A percentile compares a stretch with the other conserved stretches of the same genome.
Evolutionary conservation across 2,113 vertebrate genomes (phyloP).

Genomic region (Uropsilus gracilis): DNA sequence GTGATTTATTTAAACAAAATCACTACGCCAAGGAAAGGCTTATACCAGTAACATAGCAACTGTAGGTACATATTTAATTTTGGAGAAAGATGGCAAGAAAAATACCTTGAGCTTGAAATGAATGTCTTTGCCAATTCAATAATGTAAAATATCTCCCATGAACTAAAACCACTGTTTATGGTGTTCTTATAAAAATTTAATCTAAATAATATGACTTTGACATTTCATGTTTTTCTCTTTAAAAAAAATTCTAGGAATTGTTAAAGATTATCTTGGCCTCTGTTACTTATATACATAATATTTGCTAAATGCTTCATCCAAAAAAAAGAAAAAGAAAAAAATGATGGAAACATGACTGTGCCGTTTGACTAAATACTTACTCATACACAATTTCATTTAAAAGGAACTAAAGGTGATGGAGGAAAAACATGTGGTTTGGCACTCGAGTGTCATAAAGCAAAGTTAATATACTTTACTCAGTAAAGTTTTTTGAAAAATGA

Average conservation of each 20-base stretch:
- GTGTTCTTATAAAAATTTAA: constrained; percentile 56
- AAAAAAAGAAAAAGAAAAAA: constrained; percentile 60
- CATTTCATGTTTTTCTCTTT: constrained; percentile 49
- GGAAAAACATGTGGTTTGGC: constrained; percentile 73
- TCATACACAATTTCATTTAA: constrained; percentile 75
- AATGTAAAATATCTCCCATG: constrained; percentile 45
- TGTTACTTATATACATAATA: constrained; percentile 9
- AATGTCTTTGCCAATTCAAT: constrained; percentile 71
- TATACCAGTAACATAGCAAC: constrained; percentile 74
- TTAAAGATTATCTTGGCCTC: constrained; percentile 34
- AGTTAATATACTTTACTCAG: constrained; percentile 60
- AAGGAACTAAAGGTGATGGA: constrained; percentile 54
- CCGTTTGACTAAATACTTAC: constrained; percentile 79
- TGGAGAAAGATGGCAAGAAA: constrained; percentile 75
- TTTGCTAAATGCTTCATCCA: constrained; percentile 67
- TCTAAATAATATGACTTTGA: constrained; percentile 50
- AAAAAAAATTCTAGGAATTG: constrained; percentile 26
- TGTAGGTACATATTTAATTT: constrained; percentile 71
- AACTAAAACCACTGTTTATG: constrained; percentile 46
- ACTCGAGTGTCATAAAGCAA: constrained; percentile 57
- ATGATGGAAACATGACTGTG: constrained; percentile 75
- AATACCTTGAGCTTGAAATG: constrained; percentile 51
- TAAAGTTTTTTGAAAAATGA: constrained; percentile 55
- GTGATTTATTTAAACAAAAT: constrained; percentile 69
- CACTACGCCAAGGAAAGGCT: constrained; percentile 66